Evolutionary conservation across 2,113 vertebrate genomes (phyloP), one percentile per base, ranked within the genome.

Genomic region (Agapornis roseicollis): DNA sequence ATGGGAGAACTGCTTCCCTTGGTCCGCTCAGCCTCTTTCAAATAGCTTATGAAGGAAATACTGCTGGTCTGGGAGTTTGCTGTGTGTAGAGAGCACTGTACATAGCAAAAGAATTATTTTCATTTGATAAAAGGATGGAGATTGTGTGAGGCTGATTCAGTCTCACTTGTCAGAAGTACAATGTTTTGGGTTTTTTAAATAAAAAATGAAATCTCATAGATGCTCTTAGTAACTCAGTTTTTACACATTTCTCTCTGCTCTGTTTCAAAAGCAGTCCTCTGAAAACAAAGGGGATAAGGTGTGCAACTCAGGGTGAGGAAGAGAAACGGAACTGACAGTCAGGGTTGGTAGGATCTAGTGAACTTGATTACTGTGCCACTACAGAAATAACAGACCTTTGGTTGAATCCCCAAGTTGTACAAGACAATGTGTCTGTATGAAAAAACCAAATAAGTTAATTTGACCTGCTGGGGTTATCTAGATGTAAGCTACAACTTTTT

Each of bases 61-160:
- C 52, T 96, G 76, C 79, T 88, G 93, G 79, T 91, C 27, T 96
- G 85, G 90, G 76, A 91, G 8, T 33, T 74, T 88, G 72, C 50
- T 24, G 16, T 37, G 42, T 63, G 58, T 58, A 63, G 39, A 64
- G 17, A 92, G 16, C 60, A 49, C 77, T 73, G 66, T 84, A 60
- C 39, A 88, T 50, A 65, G 94, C 39, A 88, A 78, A 86, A 66
- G 7, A 83, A 78, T 86, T 52, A 50, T 70, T 94, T 94, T 79
- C 79, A 25, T 90, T 87, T 85, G 76, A 56, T 96, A 70, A 85
- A 94, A 83, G 46, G 64, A 50, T 93, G 53, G 74, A 63, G 79
- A 78, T 46, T 87, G 49, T 68, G 68, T 63, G 81, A 93, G 58
- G 15, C 84, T 88, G 66, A 64, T 85, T 81, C 74, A 85, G 71